Conservation (phyloP, 2,888 invertebrate genomes). For the Pollenia amentaria region DNA sequence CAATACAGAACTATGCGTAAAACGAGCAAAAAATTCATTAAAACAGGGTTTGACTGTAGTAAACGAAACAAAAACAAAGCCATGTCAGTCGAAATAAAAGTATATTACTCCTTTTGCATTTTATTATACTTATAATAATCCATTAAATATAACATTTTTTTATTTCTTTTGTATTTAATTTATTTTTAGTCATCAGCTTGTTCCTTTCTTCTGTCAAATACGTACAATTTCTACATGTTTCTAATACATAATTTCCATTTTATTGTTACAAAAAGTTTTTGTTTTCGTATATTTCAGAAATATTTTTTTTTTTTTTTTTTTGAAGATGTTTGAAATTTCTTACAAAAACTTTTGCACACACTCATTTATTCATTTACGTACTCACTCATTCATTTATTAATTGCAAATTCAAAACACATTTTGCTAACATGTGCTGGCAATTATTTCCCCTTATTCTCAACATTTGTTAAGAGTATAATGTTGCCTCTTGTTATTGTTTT, state of each 20-base stretch:
- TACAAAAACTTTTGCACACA: background rate
- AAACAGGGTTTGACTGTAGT: no score
- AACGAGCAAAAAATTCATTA: no score
- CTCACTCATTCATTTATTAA: conserved; percentile 69
- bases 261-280: conserved; percentile 30
- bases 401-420: conserved; percentile 77
- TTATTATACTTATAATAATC: conserved; percentile 50
- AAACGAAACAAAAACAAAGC: background rate
- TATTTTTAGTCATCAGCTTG: conserved; percentile 25
- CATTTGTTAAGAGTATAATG: conserved; percentile 70
- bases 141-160: conserved; percentile 44
- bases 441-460: conserved; percentile 75
- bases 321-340: conserved; percentile 22
- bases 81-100: no score
- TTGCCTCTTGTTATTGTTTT: conserved; percentile 33
- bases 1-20: no score
- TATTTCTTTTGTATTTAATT: conserved; percentile 33
- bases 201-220: conserved; percentile 38
- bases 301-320: conserved; percentile 2
- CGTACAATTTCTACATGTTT: conserved; percentile 37
- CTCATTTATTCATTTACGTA: conserved; percentile 4
- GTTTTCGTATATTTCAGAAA: conserved; percentile 5
- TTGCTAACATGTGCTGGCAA: conserved; percentile 76
- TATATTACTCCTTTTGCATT: conserved; percentile 32
- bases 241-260: conserved; percentile 19